Percentiles rank a stretch among this genome's conserved stretches.
These are phyloP conservation scores for Labia minor DNA, from an alignment of 2,888 invertebrate species.

Conservation along the genomic window DNA sequence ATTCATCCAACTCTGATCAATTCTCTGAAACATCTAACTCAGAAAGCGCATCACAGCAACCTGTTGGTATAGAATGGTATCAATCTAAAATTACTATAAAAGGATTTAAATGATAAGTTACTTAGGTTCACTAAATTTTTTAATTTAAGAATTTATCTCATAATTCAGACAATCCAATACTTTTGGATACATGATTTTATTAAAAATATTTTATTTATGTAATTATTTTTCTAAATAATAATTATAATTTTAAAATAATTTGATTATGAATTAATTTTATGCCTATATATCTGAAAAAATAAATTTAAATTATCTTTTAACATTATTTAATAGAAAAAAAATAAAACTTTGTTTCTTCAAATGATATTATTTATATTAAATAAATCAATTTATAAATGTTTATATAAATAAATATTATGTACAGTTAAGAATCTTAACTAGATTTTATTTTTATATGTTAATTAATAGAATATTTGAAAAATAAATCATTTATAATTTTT, in stretches of 20 bases:
- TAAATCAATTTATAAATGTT: no score
- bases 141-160: not conserved
- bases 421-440: no score
- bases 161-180: no score
- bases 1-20: not conserved
- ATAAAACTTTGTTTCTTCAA: no score
- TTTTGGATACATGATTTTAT: not conserved
- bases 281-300: no score
- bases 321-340: no score
- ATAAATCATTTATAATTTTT: no score
- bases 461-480: no score
- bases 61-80: not conserved
- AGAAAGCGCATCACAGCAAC: not conserved
- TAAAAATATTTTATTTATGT: not conserved
- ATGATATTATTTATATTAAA: no score
- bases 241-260: not conserved
- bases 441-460: no score
- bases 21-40: not conserved
- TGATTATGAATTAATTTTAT: not conserved
- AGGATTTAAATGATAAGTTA: slow-evolving; percentile 1
- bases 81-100: not conserved
- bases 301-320: no score
- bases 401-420: no score
- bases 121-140: not conserved
- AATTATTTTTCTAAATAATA: not conserved